Base-by-base conservation (phyloP, 1,140 invertebrate species). In the Lamellibrachia luymesi region DNA sequence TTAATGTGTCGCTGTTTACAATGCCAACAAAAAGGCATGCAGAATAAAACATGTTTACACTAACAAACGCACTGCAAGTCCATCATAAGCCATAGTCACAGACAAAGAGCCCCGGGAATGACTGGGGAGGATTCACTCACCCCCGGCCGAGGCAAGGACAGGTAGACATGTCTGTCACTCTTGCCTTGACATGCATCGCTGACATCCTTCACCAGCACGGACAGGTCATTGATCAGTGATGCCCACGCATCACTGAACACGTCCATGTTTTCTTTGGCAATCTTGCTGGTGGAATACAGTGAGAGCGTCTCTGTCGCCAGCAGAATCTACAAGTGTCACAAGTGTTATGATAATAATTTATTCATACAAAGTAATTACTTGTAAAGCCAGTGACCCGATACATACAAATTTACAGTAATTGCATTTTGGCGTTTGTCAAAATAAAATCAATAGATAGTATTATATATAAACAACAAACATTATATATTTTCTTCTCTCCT, bases 211-310 rank as follows among this genome's bases (percentile, higher is more conserved):
- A 97, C 96, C 8, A 97, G 94, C 51, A 98, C 98, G 27, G 98
- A 98, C 50, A 99, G 97, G 95, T 99, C 99, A 50, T 98, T 98
- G 94, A 99, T 98, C 90, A 99, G 97, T 96, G 98, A 98, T 94
- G 99, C 98, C 98, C 99, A 99, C 97, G 99, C 99, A 95, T 99
- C 99, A 91, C 98, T 97, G 96, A 99, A 99, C 92, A 99, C 98
- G 97, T 99, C 99, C 25, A 99, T 97, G 97, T 99, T 99, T 96
- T 99, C 99, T 95, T 98, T 98, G 56, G 98, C 98, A 93, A 99
- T 99, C 96, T 99, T 98, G 95, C 98, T 99, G 92, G 97, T 98
- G 0, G 99, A 98, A 97, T 99, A 98, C 95, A 98, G 97, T 93
- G 98, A 98, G 91, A 99, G 96, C 50, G 98, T 99, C 94, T 98